phyloP scores from a whole-genome alignment of 2,797 vertebrate species.

The Coregonus ussuriensis region DNA sequence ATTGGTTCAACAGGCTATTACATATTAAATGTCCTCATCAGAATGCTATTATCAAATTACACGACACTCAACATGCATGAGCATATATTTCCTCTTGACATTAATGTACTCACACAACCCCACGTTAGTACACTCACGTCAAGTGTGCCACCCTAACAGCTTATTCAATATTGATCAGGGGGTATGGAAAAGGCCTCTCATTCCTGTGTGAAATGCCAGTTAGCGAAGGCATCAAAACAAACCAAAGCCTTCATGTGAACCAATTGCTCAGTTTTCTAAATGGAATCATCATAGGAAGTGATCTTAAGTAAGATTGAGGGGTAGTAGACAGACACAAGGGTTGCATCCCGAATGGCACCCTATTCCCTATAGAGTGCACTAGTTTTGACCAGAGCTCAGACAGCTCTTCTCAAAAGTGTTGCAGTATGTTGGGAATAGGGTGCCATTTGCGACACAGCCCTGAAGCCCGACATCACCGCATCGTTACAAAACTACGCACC shows the following conservation, averaged over 20 bases:
- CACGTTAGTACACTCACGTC: background rate
- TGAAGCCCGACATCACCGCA: background rate
- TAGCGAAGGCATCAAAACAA: slow-evolving; percentile 24
- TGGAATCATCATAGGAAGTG: slow-evolving; percentile 28
- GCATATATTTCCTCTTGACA: background rate
- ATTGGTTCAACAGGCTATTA: background rate
- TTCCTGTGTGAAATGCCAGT: slow-evolving; percentile 32
- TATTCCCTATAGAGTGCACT: too few species aligned
- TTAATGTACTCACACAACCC: background rate
- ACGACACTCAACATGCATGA: background rate
- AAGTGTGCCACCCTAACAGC: background rate
- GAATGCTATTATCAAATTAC: background rate
- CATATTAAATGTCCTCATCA: background rate
- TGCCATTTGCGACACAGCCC: background rate
- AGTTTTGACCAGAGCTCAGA: too few species aligned
- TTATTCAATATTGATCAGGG: background rate
- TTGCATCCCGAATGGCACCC: too few species aligned
- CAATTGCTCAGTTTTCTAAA: background rate
- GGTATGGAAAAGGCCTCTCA: slow-evolving; percentile 9
- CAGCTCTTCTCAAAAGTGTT: too few species aligned
- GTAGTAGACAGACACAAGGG: slow-evolving; percentile 1
- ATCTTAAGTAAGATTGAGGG: slow-evolving; percentile 25
- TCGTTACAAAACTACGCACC: background rate
- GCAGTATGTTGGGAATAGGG: too few species aligned
- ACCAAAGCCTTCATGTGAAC: background rate